These are phyloP conservation scores for Cyprinodon tularosa DNA, from an alignment of 2,113 vertebrate species.

Conservation along the genomic window DNA sequence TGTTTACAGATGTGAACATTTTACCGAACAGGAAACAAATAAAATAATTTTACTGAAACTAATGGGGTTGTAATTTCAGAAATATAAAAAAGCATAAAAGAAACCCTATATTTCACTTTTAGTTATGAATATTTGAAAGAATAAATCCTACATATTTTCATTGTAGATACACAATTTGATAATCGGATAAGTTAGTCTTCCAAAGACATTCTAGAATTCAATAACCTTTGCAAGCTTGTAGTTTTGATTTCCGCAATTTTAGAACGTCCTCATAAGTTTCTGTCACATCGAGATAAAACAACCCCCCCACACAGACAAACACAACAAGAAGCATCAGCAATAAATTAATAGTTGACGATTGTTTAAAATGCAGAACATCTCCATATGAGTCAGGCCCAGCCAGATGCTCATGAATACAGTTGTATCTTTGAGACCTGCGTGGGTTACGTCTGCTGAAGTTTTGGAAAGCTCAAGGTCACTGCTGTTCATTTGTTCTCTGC, in stretches of 20 bases:
- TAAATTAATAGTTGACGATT: slow-evolving; percentile 36
- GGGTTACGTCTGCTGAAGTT: slow-evolving; percentile 56
- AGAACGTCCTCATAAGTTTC: neutral
- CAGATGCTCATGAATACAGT: slow-evolving; percentile 81
- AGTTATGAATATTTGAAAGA: too few species aligned
- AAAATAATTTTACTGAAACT: too few species aligned
- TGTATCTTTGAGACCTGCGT: slow-evolving; percentile 46
- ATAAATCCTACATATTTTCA: too few species aligned
- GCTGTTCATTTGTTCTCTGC: slow-evolving; percentile 55
- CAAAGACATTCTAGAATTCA: too few species aligned
- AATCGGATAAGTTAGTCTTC: too few species aligned
- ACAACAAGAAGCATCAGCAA: slow-evolving; percentile 31
- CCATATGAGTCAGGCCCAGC: slow-evolving; percentile 58
- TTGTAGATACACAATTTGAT: too few species aligned
- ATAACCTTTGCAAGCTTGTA: neutral
- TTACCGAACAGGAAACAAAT: too few species aligned
- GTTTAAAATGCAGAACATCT: slow-evolving; percentile 59
- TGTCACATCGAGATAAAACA: neutral
- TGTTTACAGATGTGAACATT: too few species aligned
- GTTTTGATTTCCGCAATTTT: neutral
- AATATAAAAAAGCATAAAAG: too few species aligned
- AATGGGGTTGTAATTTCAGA: neutral
- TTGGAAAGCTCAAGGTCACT: slow-evolving; percentile 73
- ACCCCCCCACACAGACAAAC: neutral
- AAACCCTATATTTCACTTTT: too few species aligned